phyloP scores from a whole-genome alignment of 2,797 vertebrate species.

The Megaceryle alcyon region DNA sequence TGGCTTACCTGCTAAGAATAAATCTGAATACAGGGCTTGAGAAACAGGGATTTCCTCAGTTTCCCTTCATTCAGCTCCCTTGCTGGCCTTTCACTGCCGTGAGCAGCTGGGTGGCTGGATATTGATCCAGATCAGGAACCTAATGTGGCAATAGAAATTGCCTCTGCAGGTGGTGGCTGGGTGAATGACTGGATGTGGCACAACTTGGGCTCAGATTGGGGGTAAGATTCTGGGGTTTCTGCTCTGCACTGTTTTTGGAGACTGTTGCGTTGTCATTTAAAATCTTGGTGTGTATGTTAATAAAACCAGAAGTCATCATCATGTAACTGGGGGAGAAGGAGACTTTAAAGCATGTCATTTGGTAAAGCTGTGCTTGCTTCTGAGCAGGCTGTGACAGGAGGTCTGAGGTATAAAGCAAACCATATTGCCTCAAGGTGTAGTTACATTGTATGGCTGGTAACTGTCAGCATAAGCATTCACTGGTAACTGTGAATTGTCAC shows the following conservation, averaged over 20 bases:
- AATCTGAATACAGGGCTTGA: not conserved
- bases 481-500: not conserved
- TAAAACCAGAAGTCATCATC: not conserved
- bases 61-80: not conserved
- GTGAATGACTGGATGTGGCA: not conserved
- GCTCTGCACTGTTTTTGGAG: not conserved
- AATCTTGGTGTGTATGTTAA: not conserved
- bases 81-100: rapidly evolving
- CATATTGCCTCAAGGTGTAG: not conserved
- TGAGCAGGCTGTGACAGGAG: not conserved
- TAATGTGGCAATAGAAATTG: not conserved
- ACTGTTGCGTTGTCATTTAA: not conserved
- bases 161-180: not conserved
- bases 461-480: not conserved
- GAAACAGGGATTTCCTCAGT: not conserved
- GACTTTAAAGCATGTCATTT: rapidly evolving
- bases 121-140: not conserved
- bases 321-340: not conserved
- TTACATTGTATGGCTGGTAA: not conserved
- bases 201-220: not conserved
- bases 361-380: not conserved
- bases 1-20: not conserved
- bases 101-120: not conserved
- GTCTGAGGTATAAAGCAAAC: rapidly evolving
- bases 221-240: not conserved